These are phyloP conservation scores for Lacerta viridis DNA, from an alignment of 2,797 vertebrate species.

Conservation along the genomic window DNA sequence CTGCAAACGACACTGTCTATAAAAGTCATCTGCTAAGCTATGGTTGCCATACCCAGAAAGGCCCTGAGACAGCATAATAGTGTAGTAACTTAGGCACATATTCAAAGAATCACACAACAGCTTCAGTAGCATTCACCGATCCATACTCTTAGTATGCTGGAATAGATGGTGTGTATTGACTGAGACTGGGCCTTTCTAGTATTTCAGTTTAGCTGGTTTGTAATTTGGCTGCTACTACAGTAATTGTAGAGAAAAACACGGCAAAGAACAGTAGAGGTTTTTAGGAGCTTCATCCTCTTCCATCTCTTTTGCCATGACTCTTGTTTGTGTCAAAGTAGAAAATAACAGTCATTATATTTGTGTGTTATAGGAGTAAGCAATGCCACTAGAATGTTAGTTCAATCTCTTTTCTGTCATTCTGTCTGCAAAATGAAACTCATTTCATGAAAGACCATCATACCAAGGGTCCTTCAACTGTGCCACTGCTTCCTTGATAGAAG, in stretches of 20 bases:
- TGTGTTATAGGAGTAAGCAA: not conserved
- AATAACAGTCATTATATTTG: not conserved
- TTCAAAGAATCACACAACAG: not conserved
- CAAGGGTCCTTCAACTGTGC: not conserved
- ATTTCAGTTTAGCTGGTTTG: no score
- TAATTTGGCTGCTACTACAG: no score
- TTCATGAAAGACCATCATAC: not conserved
- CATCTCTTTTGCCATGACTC: no score
- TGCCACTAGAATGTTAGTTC: not conserved
- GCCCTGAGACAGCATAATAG: no score
- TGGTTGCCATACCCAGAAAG: no score
- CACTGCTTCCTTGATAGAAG: not conserved
- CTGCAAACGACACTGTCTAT: no score
- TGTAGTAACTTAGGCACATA: no score
- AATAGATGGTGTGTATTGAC: not conserved
- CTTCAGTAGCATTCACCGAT: not conserved
- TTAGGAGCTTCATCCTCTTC: no score
- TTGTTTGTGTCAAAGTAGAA: not conserved
- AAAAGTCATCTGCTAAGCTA: no score
- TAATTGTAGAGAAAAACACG: no score
- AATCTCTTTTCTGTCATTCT: not conserved
- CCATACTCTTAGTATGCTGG: not conserved
- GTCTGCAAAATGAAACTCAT: not conserved
- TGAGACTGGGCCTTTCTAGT: no score
- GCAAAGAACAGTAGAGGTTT: no score